These are phyloP conservation scores for Ivindomyrus marchei DNA, from an alignment of 2,113 vertebrate genomes.

Conservation along the genomic window DNA sequence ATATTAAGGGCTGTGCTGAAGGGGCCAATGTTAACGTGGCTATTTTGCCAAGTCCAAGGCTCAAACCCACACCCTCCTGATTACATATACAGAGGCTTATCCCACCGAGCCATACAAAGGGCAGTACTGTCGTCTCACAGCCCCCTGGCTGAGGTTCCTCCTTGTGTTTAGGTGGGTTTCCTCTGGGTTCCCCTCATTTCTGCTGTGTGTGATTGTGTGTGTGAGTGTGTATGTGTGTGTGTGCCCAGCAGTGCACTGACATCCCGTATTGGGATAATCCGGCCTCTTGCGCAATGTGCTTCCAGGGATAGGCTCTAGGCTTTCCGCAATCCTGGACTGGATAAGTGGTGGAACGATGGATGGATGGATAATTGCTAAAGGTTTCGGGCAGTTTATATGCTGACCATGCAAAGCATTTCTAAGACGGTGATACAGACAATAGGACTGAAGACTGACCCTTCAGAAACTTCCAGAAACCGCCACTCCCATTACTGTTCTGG, in stretches of 20 bases:
- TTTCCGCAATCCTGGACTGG: neutral
- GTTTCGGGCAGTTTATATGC: neutral
- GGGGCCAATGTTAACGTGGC: neutral
- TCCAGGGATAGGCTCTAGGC: neutral
- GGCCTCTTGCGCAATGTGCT: neutral
- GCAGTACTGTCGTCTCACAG: neutral
- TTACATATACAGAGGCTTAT: neutral
- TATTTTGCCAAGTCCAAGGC: neutral
- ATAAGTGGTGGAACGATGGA: neutral
- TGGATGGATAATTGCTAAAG: neutral
- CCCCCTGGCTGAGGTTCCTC: neutral
- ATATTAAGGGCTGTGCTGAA: neutral
- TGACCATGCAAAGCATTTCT: neutral
- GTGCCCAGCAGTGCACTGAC: neutral
- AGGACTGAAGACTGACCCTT: neutral
- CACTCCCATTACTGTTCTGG: neutral
- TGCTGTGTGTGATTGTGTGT: neutral
- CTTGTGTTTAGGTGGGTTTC: neutral
- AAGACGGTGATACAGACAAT: neutral
- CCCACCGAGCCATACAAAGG: neutral
- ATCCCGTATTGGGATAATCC: neutral
- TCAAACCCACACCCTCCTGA: neutral
- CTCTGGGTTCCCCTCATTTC: neutral
- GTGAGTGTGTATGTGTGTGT: neutral
- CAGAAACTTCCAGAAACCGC: neutral